These are phyloP conservation scores for Drosophila rufa DNA, from an alignment of 1,140 invertebrate genomes.

Conservation along the genomic window DNA sequence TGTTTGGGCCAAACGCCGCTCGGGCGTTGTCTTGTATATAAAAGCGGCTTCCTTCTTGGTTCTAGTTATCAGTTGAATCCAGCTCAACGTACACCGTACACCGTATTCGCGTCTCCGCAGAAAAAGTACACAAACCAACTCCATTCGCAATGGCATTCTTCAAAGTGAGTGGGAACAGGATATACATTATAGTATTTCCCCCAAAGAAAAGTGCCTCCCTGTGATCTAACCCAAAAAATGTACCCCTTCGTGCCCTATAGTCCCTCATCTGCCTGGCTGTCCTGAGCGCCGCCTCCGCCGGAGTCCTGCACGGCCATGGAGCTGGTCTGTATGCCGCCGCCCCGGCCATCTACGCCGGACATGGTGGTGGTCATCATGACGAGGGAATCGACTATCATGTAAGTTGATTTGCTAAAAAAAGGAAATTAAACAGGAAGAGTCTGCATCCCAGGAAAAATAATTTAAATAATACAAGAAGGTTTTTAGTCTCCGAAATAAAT, in stretches of 20 bases:
- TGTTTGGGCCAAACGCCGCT: slow-evolving; percentile 46
- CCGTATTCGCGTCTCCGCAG: slow-evolving; percentile 40
- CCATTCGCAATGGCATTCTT: slow-evolving; percentile 81
- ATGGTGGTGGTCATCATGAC: slow-evolving; percentile 59
- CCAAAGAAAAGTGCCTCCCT: slow-evolving; percentile 7
- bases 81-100: slow-evolving; percentile 74
- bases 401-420: slow-evolving; percentile 31
- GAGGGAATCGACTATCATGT: slow-evolving; percentile 83
- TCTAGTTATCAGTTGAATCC: slow-evolving; percentile 85
- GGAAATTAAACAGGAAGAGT: background rate
- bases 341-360: slow-evolving; percentile 69
- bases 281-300: slow-evolving; percentile 80
- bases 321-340: slow-evolving; percentile 67
- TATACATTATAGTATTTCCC: background rate
- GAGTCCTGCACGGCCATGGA: slow-evolving; percentile 73
- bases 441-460: background rate
- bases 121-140: slow-evolving; percentile 36
- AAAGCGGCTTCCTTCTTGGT: slow-evolving; percentile 85
- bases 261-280: slow-evolving; percentile 83
- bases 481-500: too few species aligned
- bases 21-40: slow-evolving; percentile 85
- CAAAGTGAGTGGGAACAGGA: slow-evolving; percentile 81
- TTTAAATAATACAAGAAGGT: background rate
- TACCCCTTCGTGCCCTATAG: slow-evolving; percentile 47
- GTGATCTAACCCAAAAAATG: slow-evolving; percentile 2